phyloP scores from a whole-genome alignment of 2,797 vertebrate genomes.

The Anomalospiza imberbis region DNA sequence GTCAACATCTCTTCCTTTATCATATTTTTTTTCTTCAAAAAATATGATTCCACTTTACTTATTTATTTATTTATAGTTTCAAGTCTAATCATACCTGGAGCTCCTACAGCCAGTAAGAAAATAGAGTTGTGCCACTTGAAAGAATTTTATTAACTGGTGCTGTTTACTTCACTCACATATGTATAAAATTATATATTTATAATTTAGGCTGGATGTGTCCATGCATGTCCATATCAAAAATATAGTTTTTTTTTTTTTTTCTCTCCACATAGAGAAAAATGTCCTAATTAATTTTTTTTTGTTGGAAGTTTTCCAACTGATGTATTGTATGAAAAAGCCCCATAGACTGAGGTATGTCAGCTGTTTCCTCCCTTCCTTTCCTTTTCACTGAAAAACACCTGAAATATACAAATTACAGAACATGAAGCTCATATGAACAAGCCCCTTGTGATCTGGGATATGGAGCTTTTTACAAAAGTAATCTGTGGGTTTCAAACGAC shows the following conservation, averaged over 20 bases:
- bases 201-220: neutral
- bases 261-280: neutral
- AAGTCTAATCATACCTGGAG: neutral
- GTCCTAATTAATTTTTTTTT: neutral
- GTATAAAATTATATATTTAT: neutral
- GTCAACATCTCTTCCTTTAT: neutral
- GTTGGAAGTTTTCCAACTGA: neutral
- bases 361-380: neutral
- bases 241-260: neutral
- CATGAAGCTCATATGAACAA: neutral
- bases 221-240: neutral
- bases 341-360: neutral
- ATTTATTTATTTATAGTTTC: neutral
- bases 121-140: neutral
- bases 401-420: neutral
- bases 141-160: neutral
- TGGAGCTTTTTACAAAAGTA: neutral
- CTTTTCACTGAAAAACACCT: neutral
- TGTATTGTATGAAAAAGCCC: fast-evolving
- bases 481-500: neutral
- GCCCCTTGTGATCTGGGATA: neutral
- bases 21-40: neutral
- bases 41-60: neutral
- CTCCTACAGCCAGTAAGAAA: neutral
- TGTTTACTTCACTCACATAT: neutral